phyloP scores from a whole-genome alignment of 2,888 invertebrate species.

The Acrocyrtus sp. region DNA sequence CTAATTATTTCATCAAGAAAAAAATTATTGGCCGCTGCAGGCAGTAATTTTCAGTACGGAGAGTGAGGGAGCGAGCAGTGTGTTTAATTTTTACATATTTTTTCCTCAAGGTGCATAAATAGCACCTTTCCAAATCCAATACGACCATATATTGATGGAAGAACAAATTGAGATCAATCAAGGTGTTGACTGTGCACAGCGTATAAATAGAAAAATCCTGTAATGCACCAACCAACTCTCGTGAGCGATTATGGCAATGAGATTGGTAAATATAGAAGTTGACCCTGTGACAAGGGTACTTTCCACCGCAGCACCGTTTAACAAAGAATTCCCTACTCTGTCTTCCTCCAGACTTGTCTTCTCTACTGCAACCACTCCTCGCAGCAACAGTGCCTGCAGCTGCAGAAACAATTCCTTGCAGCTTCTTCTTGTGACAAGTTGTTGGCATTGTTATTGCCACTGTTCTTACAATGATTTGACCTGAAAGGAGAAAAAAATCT shows the following conservation, averaged over 20 bases:
- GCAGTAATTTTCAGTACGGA: too few relatives aligned
- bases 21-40: too few relatives aligned
- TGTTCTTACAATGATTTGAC: conserved; percentile 38
- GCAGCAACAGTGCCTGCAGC: conserved; percentile 1
- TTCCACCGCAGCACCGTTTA: conserved; percentile 32
- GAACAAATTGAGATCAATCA: conserved; percentile 16
- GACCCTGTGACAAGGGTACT: conserved; percentile 52
- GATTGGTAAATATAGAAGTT: conserved; percentile 42
- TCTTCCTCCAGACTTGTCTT: conserved; percentile 46
- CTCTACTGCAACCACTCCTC: conserved; percentile 22
- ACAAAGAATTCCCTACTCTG: conserved; percentile 23
- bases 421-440: conserved; percentile 41
- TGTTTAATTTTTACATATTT: too few relatives aligned
- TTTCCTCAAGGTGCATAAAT: too few relatives aligned
- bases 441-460: conserved; percentile 45
- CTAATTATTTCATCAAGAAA: too few relatives aligned
- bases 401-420: neutral
- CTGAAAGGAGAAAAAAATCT: conserved; percentile 41
- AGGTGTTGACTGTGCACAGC: neutral
- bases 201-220: neutral
- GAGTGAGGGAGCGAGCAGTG: too few relatives aligned
- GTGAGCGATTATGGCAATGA: conserved; percentile 46
- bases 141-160: too few relatives aligned
- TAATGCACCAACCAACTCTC: neutral
- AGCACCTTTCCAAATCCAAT: too few relatives aligned